Conservation (phyloP, 1,140 invertebrate species). For the Megathymus violae region DNA sequence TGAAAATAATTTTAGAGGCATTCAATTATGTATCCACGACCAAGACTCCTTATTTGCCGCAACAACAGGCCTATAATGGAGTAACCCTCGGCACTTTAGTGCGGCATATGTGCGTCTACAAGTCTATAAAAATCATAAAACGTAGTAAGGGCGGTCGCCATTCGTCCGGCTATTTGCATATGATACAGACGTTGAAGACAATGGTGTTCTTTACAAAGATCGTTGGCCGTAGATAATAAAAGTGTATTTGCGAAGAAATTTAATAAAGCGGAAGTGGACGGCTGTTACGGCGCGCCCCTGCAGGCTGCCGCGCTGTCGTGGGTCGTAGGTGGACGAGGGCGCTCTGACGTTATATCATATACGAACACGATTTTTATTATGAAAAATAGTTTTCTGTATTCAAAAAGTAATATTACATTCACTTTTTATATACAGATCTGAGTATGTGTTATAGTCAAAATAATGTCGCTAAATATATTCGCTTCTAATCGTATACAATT, state of each 20-base stretch:
- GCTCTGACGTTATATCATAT: constrained; percentile 13
- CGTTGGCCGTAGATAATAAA: constrained; percentile 74
- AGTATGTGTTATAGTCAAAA: too few relatives aligned
- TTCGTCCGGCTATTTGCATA: constrained; percentile 76
- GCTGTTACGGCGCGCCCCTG: constrained; percentile 65
- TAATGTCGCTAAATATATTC: too few relatives aligned
- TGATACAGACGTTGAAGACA: constrained; percentile 73
- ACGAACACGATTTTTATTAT: constrained; percentile 16
- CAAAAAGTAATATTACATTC: too few relatives aligned
- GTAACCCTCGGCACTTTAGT: constrained; percentile 27
- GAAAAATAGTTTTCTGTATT: not conserved
- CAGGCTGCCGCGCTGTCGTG: constrained; percentile 35
- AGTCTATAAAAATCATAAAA: constrained; percentile 68
- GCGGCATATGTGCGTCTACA: constrained; percentile 18
- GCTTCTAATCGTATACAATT: too few relatives aligned
- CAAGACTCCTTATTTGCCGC: not conserved
- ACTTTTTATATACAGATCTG: too few relatives aligned
- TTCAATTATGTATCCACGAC: not conserved
- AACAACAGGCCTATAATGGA: constrained; percentile 1
- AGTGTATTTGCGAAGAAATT: constrained; percentile 83
- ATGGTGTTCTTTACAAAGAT: constrained; percentile 68
- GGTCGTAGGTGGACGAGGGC: constrained; percentile 34
- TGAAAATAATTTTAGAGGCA: too few relatives aligned
- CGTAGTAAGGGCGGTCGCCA: constrained; percentile 57
- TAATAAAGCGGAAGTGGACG: constrained; percentile 82